These are phyloP conservation scores for Cebidichthys violaceus DNA, from an alignment of 2,113 vertebrate species.

Conservation along the genomic window DNA sequence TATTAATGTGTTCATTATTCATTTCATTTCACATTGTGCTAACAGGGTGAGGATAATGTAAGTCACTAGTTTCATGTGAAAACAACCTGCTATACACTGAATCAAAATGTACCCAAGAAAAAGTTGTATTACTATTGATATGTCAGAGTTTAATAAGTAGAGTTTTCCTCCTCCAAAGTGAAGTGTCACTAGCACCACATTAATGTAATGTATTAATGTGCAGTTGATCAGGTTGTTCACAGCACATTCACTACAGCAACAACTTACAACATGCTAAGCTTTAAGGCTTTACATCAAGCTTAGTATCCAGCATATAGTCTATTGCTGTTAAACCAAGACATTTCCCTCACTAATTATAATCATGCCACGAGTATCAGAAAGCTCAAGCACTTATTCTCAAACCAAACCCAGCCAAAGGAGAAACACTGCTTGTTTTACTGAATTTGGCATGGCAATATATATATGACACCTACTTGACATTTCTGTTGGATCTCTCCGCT, in stretches of 20 bases:
- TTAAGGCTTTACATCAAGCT: background rate
- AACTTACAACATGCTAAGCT: background rate
- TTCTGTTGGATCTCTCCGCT: slow-evolving; percentile 21
- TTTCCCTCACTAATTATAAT: background rate
- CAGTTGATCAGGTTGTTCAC: background rate
- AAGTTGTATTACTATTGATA: background rate
- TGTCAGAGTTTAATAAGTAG: background rate
- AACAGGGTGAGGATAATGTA: background rate
- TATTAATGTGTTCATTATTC: slow-evolving; percentile 21
- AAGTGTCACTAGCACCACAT: background rate
- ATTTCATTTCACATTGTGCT: slow-evolving; percentile 6
- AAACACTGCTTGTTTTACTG: slow-evolving; percentile 13
- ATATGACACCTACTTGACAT: slow-evolving; percentile 30
- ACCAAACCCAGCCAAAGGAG: background rate
- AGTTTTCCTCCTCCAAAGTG: background rate
- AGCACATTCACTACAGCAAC: background rate
- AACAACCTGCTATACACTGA: background rate
- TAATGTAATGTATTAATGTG: background rate
- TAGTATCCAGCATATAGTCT: background rate
- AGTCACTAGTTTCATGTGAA: background rate
- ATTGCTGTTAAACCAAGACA: background rate
- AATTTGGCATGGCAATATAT: slow-evolving; percentile 8
- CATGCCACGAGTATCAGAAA: background rate
- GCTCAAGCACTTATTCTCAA: background rate
- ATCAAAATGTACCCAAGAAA: background rate